Base-by-base conservation (phyloP, 1,140 invertebrate genomes). In the Bursaphelenchus mucronatus region DNA sequence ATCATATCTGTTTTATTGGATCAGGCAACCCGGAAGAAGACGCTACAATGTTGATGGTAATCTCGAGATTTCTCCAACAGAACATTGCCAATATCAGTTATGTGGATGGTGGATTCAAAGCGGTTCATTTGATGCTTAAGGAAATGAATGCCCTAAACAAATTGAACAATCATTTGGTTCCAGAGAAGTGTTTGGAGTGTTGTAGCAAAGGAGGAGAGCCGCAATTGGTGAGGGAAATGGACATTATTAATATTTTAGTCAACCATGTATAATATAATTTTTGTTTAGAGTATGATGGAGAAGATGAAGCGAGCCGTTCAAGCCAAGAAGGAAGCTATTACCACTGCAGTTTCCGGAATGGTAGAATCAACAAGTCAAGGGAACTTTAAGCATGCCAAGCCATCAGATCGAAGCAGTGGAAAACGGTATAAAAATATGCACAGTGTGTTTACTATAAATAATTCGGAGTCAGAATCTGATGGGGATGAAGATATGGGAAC, bases 1-100 rank as follows among this genome's bases (percentile, higher is more conserved):
- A 79, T 54, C 94, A 98, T 83, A 85, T 97, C 53, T 97, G 94
- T 82, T 97, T 98, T 82, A 87, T 97, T 72, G 95, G 95, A 55
- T 94, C 91, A 74, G 94, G 94, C 2, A 86, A 90, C 43, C 88
- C 91, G 75, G 91, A 95, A 80, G 93, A 96, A 83, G 94, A 97
- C 46, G 59, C 65, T 10, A 94, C 94, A 82, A 91, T 94, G 5
- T 90, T 96, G 77, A 98, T 98, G 95, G 93, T 97, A 39, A 90
- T 97, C 9, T 91, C 94, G 8, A 92, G 91, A 63, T 97, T 98
- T 83, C 85, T 98, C 45, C 93, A 97, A 83, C 90, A 91, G 81
- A 90, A 92, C 78, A 90, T 89, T 0, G 88, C 89, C 69, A 94
- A 92, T 82, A 90, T 98, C 39, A 93, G 91, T 63, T 87, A 96